phyloP scores from a whole-genome alignment of 1,140 invertebrate genomes.

The Rhysida immarginata region DNA sequence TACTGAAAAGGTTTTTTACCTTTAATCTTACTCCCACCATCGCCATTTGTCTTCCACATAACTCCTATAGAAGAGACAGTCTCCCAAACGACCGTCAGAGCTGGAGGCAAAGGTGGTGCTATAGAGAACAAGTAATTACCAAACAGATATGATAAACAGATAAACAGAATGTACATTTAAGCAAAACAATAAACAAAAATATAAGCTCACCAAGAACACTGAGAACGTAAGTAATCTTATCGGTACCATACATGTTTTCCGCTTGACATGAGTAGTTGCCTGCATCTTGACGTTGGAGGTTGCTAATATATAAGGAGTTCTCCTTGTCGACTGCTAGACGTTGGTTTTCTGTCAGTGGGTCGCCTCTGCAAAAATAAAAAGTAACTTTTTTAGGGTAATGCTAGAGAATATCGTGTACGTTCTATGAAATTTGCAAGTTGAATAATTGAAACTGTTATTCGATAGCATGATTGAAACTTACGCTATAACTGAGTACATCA shows the following conservation, averaged over 20 bases:
- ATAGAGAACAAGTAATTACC: neutral
- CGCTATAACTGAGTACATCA: too few relatives aligned
- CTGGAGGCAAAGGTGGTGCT: slow-evolving; percentile 11
- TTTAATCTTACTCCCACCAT: slow-evolving; percentile 27
- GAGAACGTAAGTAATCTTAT: slow-evolving; percentile 18
- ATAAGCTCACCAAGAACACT: slow-evolving; percentile 17
- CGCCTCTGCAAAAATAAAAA: slow-evolving; percentile 11
- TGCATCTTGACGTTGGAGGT: slow-evolving; percentile 16
- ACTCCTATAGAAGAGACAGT: slow-evolving; percentile 10
- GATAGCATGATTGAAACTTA: too few relatives aligned
- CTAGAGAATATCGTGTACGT: too few relatives aligned
- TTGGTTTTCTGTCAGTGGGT: slow-evolving; percentile 12
- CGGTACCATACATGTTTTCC: slow-evolving; percentile 18
- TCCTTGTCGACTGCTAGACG: slow-evolving; percentile 18
- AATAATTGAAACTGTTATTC: too few relatives aligned
- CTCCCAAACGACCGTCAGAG: slow-evolving; percentile 4
- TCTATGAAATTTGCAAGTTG: too few relatives aligned
- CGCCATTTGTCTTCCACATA: slow-evolving; percentile 7
- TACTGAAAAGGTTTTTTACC: too few relatives aligned
- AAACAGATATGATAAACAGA: neutral
- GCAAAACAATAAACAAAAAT: neutral
- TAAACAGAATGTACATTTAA: neutral
- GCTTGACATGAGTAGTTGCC: slow-evolving; percentile 24
- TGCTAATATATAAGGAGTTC: slow-evolving; percentile 13
- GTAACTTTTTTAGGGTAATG: too few relatives aligned